Evolutionary conservation across 2,797 vertebrate genomes (phyloP), one percentile per base, ranked within the genome.

Genomic region (Acrossocheilus wenchowensis): DNA sequence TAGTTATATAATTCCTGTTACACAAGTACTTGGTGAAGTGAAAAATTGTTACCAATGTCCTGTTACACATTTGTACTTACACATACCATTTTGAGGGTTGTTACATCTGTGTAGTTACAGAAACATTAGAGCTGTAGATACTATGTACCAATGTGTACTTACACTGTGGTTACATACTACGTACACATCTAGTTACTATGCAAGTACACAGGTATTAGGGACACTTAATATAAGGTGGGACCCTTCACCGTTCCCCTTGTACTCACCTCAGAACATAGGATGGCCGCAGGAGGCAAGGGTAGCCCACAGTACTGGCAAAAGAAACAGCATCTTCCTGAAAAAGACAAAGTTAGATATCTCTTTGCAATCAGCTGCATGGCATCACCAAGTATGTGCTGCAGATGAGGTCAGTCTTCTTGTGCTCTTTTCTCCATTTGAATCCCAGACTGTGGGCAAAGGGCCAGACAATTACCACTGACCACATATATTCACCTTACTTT

Each of bases 251-350:
- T 19, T 66, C 9, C n/a, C n/a, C 30, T n/a, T 43, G 64, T 41
- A 78, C 87, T 95, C 94, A 98, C 97, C 98, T 98, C 86, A 99
- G 94, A 69, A 99, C 97, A 73, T 98, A 98, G 19, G 97, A 99
- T 86, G 98, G 97, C 71, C 97, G 96, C 90, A 99, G 93, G 86
- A 98, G 95, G 88, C 98, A 99, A 0, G 98, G 97, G 75, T 98
- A 98, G 66, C 96, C 94, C 90, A 98, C 96, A 82, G 95, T 94
- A 66, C 92, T 94, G 75, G 97, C 96, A 87, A 99, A 99, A 66
- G 96, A 89, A 92, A 97, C 91, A 7, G 97, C 98, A 34, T 98
- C 97, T 83, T 96, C 96, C 98, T 99, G 93, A 91, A 92, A 87
- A 85, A 91, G 30, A 39, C 43, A 73, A 36, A 43, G 12, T 52